phyloP scores from a whole-genome alignment of 2,113 vertebrate species.

The Baryphthengus martii region DNA sequence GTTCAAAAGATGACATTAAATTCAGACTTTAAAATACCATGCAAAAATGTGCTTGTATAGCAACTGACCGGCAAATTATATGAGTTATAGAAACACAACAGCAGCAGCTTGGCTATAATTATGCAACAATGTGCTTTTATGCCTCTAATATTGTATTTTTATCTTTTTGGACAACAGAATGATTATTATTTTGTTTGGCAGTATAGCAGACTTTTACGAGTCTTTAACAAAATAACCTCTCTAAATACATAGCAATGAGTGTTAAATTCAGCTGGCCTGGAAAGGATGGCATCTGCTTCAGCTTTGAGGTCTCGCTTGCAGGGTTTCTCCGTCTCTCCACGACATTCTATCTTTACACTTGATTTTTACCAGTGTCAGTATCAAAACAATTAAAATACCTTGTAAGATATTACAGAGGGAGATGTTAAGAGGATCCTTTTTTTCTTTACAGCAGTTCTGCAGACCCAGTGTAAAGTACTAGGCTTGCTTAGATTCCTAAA shows the following conservation, averaged over 20 bases:
- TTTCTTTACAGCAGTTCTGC: not conserved
- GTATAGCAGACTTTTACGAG: not conserved
- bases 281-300: constrained; percentile 31
- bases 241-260: not conserved
- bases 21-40: not conserved
- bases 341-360: not conserved
- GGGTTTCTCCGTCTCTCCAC: not conserved
- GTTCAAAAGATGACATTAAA: not conserved
- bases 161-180: constrained; percentile 15
- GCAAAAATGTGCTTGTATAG: not conserved
- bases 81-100: not conserved
- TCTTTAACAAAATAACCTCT: constrained; percentile 8
- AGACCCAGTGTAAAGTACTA: not conserved
- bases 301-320: not conserved
- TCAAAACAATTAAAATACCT: not conserved
- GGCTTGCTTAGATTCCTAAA: not conserved
- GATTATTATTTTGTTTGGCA: constrained; percentile 35
- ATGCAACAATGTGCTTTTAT: not conserved
- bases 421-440: not conserved
- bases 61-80: not conserved
- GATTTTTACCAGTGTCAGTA: not conserved
- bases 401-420: not conserved
- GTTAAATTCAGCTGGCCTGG: constrained; percentile 8
- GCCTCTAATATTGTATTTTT: not conserved
- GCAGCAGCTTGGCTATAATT: not conserved